Evolutionary conservation across 2,888 invertebrate genomes (phyloP).

Genomic region (Spodoptera picta): DNA sequence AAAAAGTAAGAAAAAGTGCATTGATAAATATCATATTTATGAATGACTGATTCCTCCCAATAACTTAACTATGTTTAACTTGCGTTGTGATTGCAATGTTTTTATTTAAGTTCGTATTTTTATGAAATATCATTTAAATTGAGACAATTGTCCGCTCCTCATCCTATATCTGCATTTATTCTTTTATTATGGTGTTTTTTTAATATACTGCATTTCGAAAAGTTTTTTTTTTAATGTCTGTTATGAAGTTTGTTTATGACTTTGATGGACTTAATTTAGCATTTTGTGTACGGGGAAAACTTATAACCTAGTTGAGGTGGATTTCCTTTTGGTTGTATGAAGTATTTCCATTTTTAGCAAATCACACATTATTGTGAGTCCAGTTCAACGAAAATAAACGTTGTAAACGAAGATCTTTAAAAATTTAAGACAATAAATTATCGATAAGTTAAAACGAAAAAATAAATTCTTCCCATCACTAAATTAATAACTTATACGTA

Average conservation of each 20-base stretch:
- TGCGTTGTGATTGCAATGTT: too few relatives aligned
- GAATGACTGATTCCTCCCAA: too few relatives aligned
- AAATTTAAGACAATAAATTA: conserved; percentile 3
- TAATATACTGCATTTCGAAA: too few relatives aligned
- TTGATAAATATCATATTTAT: too few relatives aligned
- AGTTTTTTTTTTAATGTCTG: background rate
- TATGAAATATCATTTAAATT: too few relatives aligned
- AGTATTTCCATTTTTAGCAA: conserved; percentile 70
- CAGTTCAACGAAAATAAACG: conserved; percentile 27
- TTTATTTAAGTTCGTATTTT: too few relatives aligned
- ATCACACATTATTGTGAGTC: conserved; percentile 38
- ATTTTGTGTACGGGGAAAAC: conserved; percentile 37
- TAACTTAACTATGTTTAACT: too few relatives aligned
- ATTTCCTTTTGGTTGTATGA: conserved; percentile 82
- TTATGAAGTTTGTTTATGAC: too few relatives aligned
- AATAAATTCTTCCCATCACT: conserved; percentile 9
- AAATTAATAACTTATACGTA: conserved; percentile 1
- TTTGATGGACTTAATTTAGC: background rate
- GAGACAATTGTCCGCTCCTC: too few relatives aligned
- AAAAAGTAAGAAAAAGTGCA: too few relatives aligned
- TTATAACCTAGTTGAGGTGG: conserved; percentile 76
- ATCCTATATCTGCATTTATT: too few relatives aligned
- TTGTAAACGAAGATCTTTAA: conserved; percentile 25
- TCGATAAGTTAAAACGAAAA: background rate
- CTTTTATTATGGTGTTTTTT: too few relatives aligned